These are phyloP conservation scores for Acanthosepion pharaonis DNA, from an alignment of 2,888 invertebrate genomes.

Conservation along the genomic window DNA sequence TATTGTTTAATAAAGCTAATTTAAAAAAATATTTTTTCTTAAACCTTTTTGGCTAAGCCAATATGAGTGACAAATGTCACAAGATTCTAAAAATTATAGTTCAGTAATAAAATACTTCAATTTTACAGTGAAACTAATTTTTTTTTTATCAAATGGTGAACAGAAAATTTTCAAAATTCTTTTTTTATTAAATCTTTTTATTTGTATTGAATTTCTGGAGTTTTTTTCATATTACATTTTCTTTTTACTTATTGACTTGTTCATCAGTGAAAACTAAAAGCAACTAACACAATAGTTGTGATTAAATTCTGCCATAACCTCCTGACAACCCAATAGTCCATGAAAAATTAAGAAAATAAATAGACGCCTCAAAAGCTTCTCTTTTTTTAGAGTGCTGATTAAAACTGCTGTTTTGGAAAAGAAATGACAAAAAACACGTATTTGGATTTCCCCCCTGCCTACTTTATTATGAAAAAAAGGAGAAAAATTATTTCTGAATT, in stretches of 20 bases:
- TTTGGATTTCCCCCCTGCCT: too few relatives aligned
- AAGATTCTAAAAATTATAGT: not conserved
- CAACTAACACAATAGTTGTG: not conserved
- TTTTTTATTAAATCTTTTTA: not conserved
- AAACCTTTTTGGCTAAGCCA: not conserved
- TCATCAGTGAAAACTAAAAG: not conserved
- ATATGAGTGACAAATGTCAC: not conserved
- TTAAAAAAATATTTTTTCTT: not conserved
- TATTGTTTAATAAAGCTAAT: not conserved
- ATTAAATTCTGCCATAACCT: not conserved
- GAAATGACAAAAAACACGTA: too few relatives aligned
- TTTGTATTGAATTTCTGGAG: not conserved
- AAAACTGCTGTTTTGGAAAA: too few relatives aligned
- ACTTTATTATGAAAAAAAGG: too few relatives aligned
- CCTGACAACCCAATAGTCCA: conserved; percentile 33
- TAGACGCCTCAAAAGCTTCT: not conserved
- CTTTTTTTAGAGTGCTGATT: too few relatives aligned
- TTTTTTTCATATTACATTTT: not conserved
- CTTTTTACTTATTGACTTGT: conserved; percentile 10
- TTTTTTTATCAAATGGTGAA: not conserved
- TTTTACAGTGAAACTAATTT: not conserved
- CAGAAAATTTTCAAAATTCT: not conserved
- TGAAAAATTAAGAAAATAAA: not conserved
- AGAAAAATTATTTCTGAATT: not conserved
- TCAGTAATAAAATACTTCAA: not conserved